Percentiles rank a stretch among this genome's conserved stretches.
phyloP scores from a whole-genome alignment of 2,797 vertebrate genomes.

The Eulemur albifrons region DNA sequence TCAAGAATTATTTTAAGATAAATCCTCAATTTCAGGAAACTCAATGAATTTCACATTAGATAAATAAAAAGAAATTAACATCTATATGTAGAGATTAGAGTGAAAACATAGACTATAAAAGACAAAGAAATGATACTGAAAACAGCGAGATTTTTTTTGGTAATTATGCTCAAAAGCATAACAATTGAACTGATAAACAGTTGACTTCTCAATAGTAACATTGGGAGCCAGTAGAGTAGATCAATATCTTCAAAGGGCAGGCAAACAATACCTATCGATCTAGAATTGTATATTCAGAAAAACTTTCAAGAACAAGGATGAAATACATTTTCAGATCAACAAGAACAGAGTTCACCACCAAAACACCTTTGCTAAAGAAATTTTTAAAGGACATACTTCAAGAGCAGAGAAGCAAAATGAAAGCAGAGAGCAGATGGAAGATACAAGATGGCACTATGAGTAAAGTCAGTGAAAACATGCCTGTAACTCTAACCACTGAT shows the following conservation, averaged over 20 bases:
- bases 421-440: neutral
- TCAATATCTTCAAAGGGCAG: neutral
- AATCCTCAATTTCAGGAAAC: conserved; percentile 3
- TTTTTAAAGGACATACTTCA: neutral
- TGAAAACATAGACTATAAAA: neutral
- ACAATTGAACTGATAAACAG: neutral
- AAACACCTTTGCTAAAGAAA: neutral
- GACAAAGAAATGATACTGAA: neutral
- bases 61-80: neutral
- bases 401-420: neutral
- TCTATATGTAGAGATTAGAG: neutral
- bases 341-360: neutral
- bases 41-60: neutral
- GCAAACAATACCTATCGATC: neutral
- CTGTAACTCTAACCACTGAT: neutral
- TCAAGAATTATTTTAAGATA: neutral
- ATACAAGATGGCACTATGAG: neutral
- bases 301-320: neutral
- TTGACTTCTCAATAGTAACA: neutral
- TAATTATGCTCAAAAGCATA: neutral
- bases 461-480: neutral
- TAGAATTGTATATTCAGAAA: conserved; percentile 2
- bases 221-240: neutral
- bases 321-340: neutral
- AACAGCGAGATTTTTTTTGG: neutral